Conservation (phyloP, 2,888 invertebrate species). For the Trissolcus brochymenae region DNA sequence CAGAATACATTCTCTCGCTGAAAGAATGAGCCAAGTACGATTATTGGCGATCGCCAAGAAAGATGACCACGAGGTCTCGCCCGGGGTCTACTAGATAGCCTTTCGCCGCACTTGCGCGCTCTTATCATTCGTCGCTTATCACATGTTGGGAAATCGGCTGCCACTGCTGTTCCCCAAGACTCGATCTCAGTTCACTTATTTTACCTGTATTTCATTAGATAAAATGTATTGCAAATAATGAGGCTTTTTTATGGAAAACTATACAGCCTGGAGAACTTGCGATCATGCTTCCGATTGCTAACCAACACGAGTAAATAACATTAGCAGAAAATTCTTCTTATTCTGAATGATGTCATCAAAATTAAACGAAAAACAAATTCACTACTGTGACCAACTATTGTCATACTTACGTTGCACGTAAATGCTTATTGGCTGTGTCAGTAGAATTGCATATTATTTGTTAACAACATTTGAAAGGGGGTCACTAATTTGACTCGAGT, state of each 20-base stretch:
- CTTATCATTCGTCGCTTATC: constrained; percentile 47
- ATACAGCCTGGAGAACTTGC: not conserved
- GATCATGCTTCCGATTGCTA: not conserved
- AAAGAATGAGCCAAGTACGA: constrained; percentile 55
- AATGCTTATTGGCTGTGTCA: too few relatives aligned
- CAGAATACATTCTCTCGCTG: constrained; percentile 38
- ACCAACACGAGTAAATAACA: not conserved
- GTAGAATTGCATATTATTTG: too few relatives aligned
- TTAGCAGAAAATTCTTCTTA: too few relatives aligned
- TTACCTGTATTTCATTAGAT: constrained; percentile 17
- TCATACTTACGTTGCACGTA: too few relatives aligned
- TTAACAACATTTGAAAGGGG: too few relatives aligned
- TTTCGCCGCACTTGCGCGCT: constrained; percentile 44
- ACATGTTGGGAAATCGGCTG: constrained; percentile 44
- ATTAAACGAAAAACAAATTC: too few relatives aligned
- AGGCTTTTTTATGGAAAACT: not conserved
- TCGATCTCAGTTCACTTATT: constrained; percentile 11
- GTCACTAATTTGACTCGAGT: too few relatives aligned
- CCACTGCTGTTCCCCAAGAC: constrained; percentile 15
- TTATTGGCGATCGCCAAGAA: constrained; percentile 56
- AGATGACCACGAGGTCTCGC: constrained; percentile 52
- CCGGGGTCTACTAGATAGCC: constrained; percentile 50
- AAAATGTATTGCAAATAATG: constrained; percentile 27
- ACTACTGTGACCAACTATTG: too few relatives aligned
- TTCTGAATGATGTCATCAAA: too few relatives aligned